Base-by-base conservation (phyloP, 2,797 vertebrate species). In the Rhabdophis nuchalis region DNA sequence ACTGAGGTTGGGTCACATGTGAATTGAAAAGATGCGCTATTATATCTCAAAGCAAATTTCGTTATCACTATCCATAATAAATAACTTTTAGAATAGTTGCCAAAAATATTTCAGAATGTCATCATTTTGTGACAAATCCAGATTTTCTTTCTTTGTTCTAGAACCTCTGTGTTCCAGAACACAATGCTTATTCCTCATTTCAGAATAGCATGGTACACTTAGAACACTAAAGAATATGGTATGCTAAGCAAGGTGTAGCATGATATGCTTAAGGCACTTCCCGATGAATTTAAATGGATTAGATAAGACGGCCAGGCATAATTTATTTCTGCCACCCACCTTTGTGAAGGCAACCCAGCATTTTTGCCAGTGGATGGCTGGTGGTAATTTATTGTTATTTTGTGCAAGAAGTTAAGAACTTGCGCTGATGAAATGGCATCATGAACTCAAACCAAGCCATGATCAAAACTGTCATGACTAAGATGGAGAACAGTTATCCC, bases 101-200 rank as follows among this genome's bases (percentile, higher is more conserved):
- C 54, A 58, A 50, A 90, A 85, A 85, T 85, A 41, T 85, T 91
- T 46, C 29, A 82, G 25, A 91, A 32, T 9, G 11, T 53, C 13
- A 88, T 27, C 64, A 57, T 57, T 85, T 41, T 36, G 14, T 77
- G 85, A n/a, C 61, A 87, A n/a, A 72, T 89, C 57, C 54, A 20
- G 41, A 14, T 72, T 58, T 57, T 77, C 72, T 60, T 89, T 85
- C 89, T 90, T 86, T 77, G 27, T 87, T 92, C 61, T n/a, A 90
- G 89, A 82, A 87, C 25, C 20, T 36, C 53, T 4, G 11, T 20
- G n/a, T 87, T 92, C 36, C 58, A 86, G 58, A 92, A 92, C 29
- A 14, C 46, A 88, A 60, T 52, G 64, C 41, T 52, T 50, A 32
- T 32, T 36, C 50, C 32, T 86, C n/a, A 9, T 53, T 36, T 85